phyloP scores from a whole-genome alignment of 2,888 invertebrate species.

The Cephus pulcher region DNA sequence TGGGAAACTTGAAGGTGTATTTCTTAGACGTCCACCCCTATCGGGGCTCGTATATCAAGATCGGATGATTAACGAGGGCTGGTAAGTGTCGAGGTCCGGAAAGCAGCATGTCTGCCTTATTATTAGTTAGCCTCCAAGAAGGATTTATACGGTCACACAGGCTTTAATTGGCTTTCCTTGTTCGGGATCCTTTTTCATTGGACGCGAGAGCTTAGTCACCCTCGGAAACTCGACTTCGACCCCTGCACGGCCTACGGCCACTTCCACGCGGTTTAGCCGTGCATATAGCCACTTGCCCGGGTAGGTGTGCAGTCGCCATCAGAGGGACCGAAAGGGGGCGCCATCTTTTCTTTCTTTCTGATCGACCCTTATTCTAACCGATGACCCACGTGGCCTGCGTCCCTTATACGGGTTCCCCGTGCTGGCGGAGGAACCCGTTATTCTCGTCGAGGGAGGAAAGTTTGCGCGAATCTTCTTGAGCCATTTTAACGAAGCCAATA shows the following conservation, averaged over 20 bases:
- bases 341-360: neutral
- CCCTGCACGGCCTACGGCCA: too few species aligned
- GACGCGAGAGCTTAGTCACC: neutral
- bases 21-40: neutral
- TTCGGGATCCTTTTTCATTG: neutral
- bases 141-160: neutral
- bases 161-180: neutral
- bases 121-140: neutral
- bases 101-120: neutral
- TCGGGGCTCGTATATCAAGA: neutral
- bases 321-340: neutral
- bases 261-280: neutral
- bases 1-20: neutral
- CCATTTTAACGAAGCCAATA: neutral
- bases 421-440: neutral
- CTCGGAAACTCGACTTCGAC: neutral
- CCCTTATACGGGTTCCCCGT: too few species aligned
- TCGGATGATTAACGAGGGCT: neutral
- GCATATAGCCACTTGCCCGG: too few species aligned
- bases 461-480: neutral
- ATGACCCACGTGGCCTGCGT: too few species aligned
- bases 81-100: neutral
- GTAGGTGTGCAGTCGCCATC: too few species aligned
- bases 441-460: neutral
- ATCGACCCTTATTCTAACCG: too few species aligned